phyloP scores from a whole-genome alignment of 1,140 invertebrate species.

The Drosophila tsacasi region DNA sequence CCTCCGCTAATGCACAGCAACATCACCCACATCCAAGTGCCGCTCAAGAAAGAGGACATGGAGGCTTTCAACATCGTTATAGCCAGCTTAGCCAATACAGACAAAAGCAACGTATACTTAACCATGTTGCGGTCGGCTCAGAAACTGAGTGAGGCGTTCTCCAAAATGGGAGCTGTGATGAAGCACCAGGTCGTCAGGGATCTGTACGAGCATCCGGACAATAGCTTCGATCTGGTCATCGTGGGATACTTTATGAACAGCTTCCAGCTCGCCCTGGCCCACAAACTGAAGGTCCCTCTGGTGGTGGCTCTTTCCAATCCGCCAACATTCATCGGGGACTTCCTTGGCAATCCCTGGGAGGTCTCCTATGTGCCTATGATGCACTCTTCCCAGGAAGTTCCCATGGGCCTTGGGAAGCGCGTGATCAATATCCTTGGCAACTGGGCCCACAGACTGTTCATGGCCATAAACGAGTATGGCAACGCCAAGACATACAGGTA shows the following conservation, averaged over 20 bases:
- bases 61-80: slow-evolving; percentile 13
- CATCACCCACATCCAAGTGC: slow-evolving; percentile 53
- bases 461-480: slow-evolving; percentile 16
- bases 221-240: slow-evolving; percentile 69
- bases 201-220: slow-evolving; percentile 62
- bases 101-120: slow-evolving; percentile 22
- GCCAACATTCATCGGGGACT: slow-evolving; percentile 22
- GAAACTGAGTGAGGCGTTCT: slow-evolving; percentile 20
- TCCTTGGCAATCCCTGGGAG: slow-evolving; percentile 62
- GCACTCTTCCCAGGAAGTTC: neutral
- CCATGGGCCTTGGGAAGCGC: slow-evolving; percentile 38
- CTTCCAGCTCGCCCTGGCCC: slow-evolving; percentile 62
- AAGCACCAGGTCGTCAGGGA: slow-evolving; percentile 41
- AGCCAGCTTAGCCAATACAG: slow-evolving; percentile 12
- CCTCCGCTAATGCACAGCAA: slow-evolving; percentile 54
- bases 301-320: slow-evolving; percentile 46
- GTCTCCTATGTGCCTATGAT: slow-evolving; percentile 58
- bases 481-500: slow-evolving; percentile 48
- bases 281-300: slow-evolving; percentile 65
- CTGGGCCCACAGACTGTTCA: slow-evolving; percentile 3
- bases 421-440: slow-evolving; percentile 27
- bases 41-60: slow-evolving; percentile 25
- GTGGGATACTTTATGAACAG: slow-evolving; percentile 69
- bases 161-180: slow-evolving; percentile 44
- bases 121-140: slow-evolving; percentile 12